phyloP scores from a whole-genome alignment of 2,113 vertebrate genomes.

The Myiagra hebetior region DNA sequence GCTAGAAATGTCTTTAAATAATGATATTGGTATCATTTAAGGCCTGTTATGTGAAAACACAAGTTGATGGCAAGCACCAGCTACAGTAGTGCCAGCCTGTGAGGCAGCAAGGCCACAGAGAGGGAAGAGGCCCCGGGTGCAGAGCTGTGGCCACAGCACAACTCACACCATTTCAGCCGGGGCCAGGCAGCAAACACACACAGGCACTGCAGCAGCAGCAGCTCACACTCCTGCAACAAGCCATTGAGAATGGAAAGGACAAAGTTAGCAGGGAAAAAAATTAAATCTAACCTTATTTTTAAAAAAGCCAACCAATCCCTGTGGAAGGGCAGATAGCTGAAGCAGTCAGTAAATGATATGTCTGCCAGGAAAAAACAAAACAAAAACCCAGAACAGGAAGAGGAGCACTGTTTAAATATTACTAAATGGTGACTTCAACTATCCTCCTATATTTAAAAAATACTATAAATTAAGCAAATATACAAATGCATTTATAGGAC shows the following conservation, averaged over 20 bases:
- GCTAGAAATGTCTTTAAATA: neutral
- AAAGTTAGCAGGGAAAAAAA: neutral
- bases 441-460: neutral
- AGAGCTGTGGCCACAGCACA: fast-evolving
- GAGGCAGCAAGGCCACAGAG: neutral
- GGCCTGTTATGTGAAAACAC: neutral
- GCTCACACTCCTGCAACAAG: neutral
- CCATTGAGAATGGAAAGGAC: neutral
- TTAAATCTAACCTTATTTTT: neutral
- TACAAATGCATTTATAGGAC: neutral
- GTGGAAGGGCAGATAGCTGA: neutral
- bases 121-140: neutral
- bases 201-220: fast-evolving
- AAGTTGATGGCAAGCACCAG: neutral
- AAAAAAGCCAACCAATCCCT: neutral
- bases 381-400: too few species aligned
- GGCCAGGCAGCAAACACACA: neutral
- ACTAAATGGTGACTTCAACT: neutral
- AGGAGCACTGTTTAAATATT: neutral
- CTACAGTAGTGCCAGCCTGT: neutral
- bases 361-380: neutral
- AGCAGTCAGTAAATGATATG: neutral
- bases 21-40: neutral
- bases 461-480: neutral
- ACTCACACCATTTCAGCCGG: fast-evolving